Percentiles rank a stretch among this genome's conserved stretches.
These are phyloP conservation scores for Rhagium mordax DNA, from an alignment of 2,888 invertebrate species.

Conservation along the genomic window DNA sequence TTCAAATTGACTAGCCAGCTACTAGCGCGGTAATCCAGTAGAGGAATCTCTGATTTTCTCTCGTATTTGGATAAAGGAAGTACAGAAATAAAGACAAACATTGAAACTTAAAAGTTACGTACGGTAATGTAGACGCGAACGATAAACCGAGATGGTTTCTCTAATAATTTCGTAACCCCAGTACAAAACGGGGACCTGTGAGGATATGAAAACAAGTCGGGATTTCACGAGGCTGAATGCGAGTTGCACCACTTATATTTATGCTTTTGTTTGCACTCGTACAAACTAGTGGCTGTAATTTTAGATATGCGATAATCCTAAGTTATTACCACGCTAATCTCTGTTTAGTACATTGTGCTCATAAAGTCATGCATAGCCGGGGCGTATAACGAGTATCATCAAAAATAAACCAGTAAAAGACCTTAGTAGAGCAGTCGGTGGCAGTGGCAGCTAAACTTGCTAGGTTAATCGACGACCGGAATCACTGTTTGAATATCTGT, in stretches of 20 bases:
- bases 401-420: slow-evolving; percentile 27
- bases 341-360: slow-evolving; percentile 46
- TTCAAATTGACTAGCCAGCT: slow-evolving; percentile 38
- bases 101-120: background rate
- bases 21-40: slow-evolving; percentile 30
- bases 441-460: slow-evolving; percentile 13
- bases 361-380: slow-evolving; percentile 32
- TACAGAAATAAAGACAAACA: background rate
- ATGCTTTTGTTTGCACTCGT: slow-evolving; percentile 41
- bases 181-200: background rate
- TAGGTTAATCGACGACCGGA: slow-evolving; percentile 31
- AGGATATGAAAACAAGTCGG: slow-evolving; percentile 4
- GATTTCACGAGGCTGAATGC: slow-evolving; percentile 19
- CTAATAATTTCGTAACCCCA: slow-evolving; percentile 5
- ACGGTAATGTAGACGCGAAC: background rate
- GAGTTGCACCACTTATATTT: slow-evolving; percentile 23
- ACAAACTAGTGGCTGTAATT: slow-evolving; percentile 41
- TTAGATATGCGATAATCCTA: slow-evolving; percentile 52
- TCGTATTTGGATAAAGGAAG: background rate
- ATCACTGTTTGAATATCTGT: slow-evolving; percentile 26
- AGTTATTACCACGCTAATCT: slow-evolving; percentile 51
- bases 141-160: background rate
- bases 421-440: slow-evolving; percentile 7
- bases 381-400: background rate
- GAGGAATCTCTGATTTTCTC: background rate